phyloP scores from a whole-genome alignment of 2,888 invertebrate genomes.

The Aphodius granarius region DNA sequence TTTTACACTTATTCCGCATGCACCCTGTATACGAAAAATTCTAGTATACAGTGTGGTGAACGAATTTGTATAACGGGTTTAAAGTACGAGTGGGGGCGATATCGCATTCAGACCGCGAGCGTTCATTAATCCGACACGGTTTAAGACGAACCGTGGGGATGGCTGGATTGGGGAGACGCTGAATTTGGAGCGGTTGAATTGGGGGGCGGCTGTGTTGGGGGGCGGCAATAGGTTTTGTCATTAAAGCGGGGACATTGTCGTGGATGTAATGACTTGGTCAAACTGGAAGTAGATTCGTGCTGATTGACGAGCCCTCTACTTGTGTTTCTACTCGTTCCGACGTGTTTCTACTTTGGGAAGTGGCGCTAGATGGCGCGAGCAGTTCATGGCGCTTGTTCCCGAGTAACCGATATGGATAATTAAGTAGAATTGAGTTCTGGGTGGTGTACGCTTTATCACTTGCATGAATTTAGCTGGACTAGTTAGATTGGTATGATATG shows the following conservation, averaged over 20 bases:
- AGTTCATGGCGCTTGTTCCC: neutral
- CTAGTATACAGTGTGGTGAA: too few species aligned
- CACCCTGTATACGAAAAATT: too few species aligned
- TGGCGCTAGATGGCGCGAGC: neutral
- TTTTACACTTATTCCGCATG: too few species aligned
- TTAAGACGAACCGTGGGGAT: slow-evolving; percentile 27
- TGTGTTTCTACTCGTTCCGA: neutral
- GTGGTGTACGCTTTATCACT: too few species aligned
- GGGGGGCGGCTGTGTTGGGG: neutral
- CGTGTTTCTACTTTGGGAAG: neutral
- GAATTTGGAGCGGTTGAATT: too few species aligned
- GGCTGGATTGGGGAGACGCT: too few species aligned
- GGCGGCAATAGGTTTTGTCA: neutral
- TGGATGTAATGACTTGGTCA: slow-evolving; percentile 26
- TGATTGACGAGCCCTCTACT: neutral
- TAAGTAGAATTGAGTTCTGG: neutral
- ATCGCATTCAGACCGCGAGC: slow-evolving; percentile 30
- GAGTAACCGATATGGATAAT: neutral
- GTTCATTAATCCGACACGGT: slow-evolving; percentile 37
- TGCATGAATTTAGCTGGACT: too few species aligned
- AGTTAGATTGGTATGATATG: too few species aligned
- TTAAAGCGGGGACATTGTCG: neutral
- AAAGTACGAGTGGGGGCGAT: neutral
- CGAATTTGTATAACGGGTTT: slow-evolving; percentile 23
- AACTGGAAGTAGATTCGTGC: slow-evolving; percentile 16